Evolutionary conservation across 2,888 invertebrate genomes (phyloP), one percentile per base, ranked within the genome.

Genomic region (Diaperis boleti): DNA sequence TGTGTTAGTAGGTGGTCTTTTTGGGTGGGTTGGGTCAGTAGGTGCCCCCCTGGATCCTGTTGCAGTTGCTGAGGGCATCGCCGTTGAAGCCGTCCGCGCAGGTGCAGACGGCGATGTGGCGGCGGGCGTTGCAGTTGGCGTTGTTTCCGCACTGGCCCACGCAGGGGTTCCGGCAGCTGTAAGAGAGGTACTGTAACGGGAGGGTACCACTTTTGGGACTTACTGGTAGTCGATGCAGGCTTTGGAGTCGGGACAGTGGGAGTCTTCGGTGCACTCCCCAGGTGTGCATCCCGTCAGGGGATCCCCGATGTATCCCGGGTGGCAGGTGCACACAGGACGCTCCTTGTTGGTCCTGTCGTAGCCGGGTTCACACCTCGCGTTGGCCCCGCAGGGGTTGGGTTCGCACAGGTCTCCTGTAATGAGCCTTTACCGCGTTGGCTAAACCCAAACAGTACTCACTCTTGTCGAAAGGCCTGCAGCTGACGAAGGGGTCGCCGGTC

Each of bases 401-500:
- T 88, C 87, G 77, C 94, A 94, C 2, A 94, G 85, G 76, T 95
- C 94, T 76, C 87, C 94, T 92, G 72, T 1, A 56, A 5, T 26
- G 6, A 6, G 3, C 3, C 4, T 20, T 20, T 4, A 6, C 6
- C 20, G 6, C 4, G 20, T 20, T 26, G 6, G 1, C 26, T 26
- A 3, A 6, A n/a, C n/a, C n/a, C 6, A 3, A 3, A n/a, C 6
- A 2, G n/a, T 26, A 82, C 84, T 85, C 80, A 92, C 92, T 85
- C 74, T 90, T 89, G 79, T 89, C 90, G 76, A 93, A 94, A 68
- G 90, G 92, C 71, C 94, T 86, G 82, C 94, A 94, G 76, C 86
- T 86, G 1, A 88, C 84, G 81, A 94, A 94, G 2, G 94, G 94
- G 84, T 94, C 89, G 1, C 94, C 94, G 15, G 94, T 94, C 90